A percentile compares a stretch with the other conserved stretches of the same genome.
Conservation (phyloP, 2,113 vertebrate species). For the Thamnaconus septentrionalis region DNA sequence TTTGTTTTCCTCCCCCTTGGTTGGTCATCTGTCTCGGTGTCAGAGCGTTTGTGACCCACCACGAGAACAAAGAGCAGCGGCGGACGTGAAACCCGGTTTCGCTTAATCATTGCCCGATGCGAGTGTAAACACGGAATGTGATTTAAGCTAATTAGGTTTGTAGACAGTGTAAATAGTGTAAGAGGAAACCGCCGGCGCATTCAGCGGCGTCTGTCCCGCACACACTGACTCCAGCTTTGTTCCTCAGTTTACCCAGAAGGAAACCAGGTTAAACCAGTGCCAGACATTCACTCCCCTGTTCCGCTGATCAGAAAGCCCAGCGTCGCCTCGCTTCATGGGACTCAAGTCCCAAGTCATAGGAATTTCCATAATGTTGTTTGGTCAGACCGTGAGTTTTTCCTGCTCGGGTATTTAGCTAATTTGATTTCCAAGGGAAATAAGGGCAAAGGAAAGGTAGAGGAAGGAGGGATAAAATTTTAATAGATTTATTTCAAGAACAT, state of each 20-base stretch:
- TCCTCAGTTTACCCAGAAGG: conserved; percentile 31
- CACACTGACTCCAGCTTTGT: conserved; percentile 16
- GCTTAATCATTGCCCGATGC: conserved; percentile 69
- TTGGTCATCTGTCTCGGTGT: conserved; percentile 11
- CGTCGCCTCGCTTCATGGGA: not conserved
- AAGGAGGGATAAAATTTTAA: conserved; percentile 11
- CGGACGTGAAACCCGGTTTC: conserved; percentile 61
- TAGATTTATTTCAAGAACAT: conserved; percentile 44
- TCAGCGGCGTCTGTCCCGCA: conserved; percentile 41
- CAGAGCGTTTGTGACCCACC: conserved; percentile 21
- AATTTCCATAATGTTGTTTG: conserved; percentile 54
- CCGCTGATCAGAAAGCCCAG: conserved; percentile 10
- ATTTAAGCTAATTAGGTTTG: conserved; percentile 73
- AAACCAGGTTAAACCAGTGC: conserved; percentile 35
- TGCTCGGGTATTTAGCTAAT: conserved; percentile 44
- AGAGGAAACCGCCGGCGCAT: conserved; percentile 59
- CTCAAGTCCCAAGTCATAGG: conserved; percentile 45
- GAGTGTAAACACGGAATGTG: conserved; percentile 69
- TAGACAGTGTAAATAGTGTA: conserved; percentile 72
- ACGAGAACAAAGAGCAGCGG: conserved; percentile 24
- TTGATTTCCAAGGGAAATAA: conserved; percentile 37
- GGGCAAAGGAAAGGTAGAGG: conserved; percentile 1
- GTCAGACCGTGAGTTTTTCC: conserved; percentile 37
- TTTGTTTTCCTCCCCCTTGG: conserved; percentile 3
- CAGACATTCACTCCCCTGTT: conserved; percentile 2